phyloP scores from a whole-genome alignment of 1,140 invertebrate species.

The Lucilia sericata region DNA sequence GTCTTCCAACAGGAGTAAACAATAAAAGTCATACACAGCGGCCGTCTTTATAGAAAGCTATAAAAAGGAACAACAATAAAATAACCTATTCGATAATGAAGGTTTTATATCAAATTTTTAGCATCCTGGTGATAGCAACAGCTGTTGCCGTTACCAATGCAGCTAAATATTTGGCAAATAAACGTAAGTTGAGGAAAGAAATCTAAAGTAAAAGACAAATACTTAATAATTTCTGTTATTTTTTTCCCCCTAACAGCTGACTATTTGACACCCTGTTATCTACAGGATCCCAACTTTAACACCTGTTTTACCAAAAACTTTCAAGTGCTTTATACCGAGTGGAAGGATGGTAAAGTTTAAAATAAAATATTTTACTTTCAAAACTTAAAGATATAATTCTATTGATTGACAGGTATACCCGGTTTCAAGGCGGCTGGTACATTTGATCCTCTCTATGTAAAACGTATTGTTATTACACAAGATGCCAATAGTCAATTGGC shows the following conservation, averaged over 20 bases:
- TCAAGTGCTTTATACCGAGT: conserved; percentile 58
- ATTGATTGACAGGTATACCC: conserved; percentile 54
- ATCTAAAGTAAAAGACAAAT: not conserved
- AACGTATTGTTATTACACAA: conserved; percentile 55
- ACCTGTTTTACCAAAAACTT: conserved; percentile 75
- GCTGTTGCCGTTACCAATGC: conserved; percentile 1
- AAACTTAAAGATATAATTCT: not conserved
- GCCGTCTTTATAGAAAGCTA: not conserved
- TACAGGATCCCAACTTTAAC: conserved; percentile 73
- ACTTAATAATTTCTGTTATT: not conserved
- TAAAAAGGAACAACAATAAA: not conserved
- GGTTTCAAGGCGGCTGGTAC: conserved; percentile 55
- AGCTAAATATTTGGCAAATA: conserved; percentile 54
- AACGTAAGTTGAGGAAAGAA: conserved; percentile 46
- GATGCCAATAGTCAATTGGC: conserved; percentile 50
- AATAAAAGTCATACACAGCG: too few relatives aligned
- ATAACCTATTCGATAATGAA: not conserved
- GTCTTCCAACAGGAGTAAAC: too few relatives aligned
- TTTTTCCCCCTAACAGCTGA: conserved; percentile 68
- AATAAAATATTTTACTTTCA: not conserved
- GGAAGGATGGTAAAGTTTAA: conserved; percentile 46
- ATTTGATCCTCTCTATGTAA: conserved; percentile 59
- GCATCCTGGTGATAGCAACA: not conserved
- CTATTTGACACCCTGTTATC: conserved; percentile 74
- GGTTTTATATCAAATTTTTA: not conserved